Evolutionary conservation across 2,113 vertebrate genomes (phyloP).

Genomic region (Odobenus rosmarus): DNA sequence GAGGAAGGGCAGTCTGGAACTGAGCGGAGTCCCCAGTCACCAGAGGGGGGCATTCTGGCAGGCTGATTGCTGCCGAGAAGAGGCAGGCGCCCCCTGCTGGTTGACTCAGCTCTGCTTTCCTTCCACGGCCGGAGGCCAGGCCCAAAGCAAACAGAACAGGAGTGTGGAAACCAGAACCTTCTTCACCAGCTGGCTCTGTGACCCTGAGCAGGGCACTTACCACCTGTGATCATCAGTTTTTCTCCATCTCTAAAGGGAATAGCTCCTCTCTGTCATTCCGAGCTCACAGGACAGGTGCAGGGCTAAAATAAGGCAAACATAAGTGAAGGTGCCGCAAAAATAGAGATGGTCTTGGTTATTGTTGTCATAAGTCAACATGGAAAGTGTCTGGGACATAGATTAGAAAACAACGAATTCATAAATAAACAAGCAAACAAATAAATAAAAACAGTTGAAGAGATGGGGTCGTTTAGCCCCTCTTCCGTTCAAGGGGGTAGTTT

Average conservation of each 20-base stretch:
- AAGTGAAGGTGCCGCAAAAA: not conserved
- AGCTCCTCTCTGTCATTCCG: not conserved
- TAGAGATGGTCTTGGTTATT: not conserved
- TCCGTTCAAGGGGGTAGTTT: not conserved
- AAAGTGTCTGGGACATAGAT: not conserved
- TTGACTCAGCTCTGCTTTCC: not conserved
- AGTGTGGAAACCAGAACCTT: not conserved
- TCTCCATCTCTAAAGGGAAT: not conserved
- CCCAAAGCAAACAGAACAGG: not conserved
- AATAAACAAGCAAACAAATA: not conserved
- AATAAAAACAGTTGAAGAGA: not conserved
- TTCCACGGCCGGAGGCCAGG: not conserved
- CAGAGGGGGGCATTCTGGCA: not conserved
- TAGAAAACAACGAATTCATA: not conserved
- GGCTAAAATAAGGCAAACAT: not conserved
- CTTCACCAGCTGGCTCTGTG: fast-evolving
- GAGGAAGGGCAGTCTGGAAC: not conserved
- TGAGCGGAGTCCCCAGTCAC: not conserved
- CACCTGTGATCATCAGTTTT: not conserved
- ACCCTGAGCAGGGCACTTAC: not conserved
- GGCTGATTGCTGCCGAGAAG: not conserved
- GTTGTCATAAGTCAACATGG: not conserved
- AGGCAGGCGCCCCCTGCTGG: conserved; percentile 61
- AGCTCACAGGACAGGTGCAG: not conserved
- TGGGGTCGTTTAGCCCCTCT: fast-evolving